A percentile compares a stretch with the other conserved stretches of the same genome.
Conservation (phyloP, 2,888 invertebrate genomes). For the Mythimna vitellina region DNA sequence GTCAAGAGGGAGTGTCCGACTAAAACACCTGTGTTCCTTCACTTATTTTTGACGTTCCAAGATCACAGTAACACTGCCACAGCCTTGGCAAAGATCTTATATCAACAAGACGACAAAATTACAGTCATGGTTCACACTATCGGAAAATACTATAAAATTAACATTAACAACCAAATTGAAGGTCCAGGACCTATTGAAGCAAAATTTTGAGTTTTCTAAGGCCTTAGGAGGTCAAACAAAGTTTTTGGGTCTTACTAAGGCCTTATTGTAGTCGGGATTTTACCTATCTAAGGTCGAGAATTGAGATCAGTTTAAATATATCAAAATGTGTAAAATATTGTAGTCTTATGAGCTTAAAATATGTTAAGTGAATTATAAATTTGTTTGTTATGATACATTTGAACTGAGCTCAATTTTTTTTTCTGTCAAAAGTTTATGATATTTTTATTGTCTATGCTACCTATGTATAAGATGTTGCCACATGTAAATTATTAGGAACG, state of each 20-base stretch:
- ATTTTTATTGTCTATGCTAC: conserved; percentile 19
- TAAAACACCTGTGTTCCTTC: too few relatives aligned
- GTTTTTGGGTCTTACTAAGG: conserved; percentile 5
- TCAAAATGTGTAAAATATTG: conserved; percentile 4
- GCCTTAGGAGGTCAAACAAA: conserved; percentile 40
- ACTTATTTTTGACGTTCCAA: too few relatives aligned
- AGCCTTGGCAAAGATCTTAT: too few relatives aligned
- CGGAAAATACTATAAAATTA: conserved; percentile 16
- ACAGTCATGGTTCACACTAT: conserved; percentile 17
- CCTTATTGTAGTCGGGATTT: conserved; percentile 23
- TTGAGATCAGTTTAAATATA: conserved; percentile 37
- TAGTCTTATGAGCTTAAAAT: conserved; percentile 19
- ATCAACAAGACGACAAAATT: too few relatives aligned
- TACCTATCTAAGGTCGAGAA: conserved; percentile 17
- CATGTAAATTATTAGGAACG: background rate
- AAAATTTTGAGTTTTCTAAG: conserved; percentile 12
- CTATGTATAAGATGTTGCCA: conserved; percentile 26
- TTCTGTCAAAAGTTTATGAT: conserved; percentile 3
- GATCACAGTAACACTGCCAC: too few relatives aligned
- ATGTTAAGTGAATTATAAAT: conserved; percentile 4
- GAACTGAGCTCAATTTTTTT: conserved; percentile 21
- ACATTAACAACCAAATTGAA: conserved; percentile 6
- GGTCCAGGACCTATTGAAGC: conserved; percentile 3
- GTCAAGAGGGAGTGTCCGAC: too few relatives aligned
- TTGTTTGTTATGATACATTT: conserved; percentile 16